phyloP scores from a whole-genome alignment of 2,797 vertebrate species.

The Sebastes itinus region DNA sequence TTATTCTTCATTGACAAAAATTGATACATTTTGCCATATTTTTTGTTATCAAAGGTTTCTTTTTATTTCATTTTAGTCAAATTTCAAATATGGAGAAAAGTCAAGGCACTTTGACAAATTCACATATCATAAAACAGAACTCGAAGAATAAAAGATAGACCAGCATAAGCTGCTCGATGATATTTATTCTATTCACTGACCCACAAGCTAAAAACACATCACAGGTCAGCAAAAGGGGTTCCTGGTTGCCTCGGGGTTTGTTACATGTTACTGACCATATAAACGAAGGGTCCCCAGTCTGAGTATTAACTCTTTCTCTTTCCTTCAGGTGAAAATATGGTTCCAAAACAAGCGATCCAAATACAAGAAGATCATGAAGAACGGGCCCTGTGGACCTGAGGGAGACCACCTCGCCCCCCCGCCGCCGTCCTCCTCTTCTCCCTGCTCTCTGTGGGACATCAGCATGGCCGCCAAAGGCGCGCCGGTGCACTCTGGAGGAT shows the following conservation, averaged over 20 bases:
- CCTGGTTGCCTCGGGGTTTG: neutral
- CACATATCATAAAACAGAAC: too few relatives aligned
- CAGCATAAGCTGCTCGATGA: neutral
- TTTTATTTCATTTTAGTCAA: neutral
- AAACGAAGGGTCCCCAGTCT: neutral
- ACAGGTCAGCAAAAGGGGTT: neutral
- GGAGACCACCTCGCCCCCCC: slow-evolving; percentile 80
- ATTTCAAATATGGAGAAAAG: neutral
- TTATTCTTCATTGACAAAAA: neutral
- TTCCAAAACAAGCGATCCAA: slow-evolving; percentile 97
- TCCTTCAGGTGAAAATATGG: slow-evolving; percentile 93
- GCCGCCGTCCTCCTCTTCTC: slow-evolving; percentile 83
- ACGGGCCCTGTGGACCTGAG: slow-evolving; percentile 84
- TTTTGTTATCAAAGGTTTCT: neutral
- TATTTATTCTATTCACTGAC: neutral
- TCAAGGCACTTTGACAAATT: too few relatives aligned
- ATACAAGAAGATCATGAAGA: slow-evolving; percentile 96
- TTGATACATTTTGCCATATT: neutral
- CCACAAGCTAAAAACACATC: neutral
- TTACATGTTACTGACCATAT: neutral
- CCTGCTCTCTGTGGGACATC: slow-evolving; percentile 88
- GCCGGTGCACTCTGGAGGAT: slow-evolving; percentile 82
- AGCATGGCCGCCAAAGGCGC: slow-evolving; percentile 82
- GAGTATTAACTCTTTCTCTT: neutral
- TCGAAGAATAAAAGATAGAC: neutral